Conservation (phyloP, 2,888 invertebrate genomes). For the Phyllotreta cruciferae region DNA sequence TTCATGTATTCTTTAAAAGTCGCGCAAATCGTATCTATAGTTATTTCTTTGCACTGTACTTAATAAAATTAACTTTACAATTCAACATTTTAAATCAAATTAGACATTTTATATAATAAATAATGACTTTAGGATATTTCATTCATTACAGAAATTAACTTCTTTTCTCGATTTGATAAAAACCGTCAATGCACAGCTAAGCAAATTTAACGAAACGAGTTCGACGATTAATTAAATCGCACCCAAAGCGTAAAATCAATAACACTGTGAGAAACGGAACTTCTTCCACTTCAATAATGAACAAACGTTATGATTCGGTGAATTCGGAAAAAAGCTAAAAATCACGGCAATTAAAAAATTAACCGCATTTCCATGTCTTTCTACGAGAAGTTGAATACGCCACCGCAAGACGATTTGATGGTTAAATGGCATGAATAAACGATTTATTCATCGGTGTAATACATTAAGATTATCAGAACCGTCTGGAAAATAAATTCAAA, state of each 20-base stretch:
- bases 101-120: no score
- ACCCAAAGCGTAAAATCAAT: conserved; percentile 31
- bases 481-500: background rate
- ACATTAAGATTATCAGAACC: conserved; percentile 14
- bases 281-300: conserved; percentile 17
- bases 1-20: background rate
- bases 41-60: no score
- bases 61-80: no score
- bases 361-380: conserved; percentile 28
- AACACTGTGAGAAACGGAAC: conserved; percentile 23
- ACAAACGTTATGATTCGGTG: conserved; percentile 23
- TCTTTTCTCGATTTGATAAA: no score
- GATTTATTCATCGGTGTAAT: conserved; percentile 35
- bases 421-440: conserved; percentile 48
- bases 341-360: conserved; percentile 32
- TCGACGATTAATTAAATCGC: conserved; percentile 1
- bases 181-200: no score
- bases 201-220: no score
- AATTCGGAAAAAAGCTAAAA: conserved; percentile 24
- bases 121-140: no score
- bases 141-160: no score
- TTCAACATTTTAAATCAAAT: no score
- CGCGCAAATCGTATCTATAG: no score
- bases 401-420: conserved; percentile 47
- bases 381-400: conserved; percentile 25